Evolutionary conservation across 2,888 invertebrate species (phyloP).

Genomic region (Zygogramma bicolorata): DNA sequence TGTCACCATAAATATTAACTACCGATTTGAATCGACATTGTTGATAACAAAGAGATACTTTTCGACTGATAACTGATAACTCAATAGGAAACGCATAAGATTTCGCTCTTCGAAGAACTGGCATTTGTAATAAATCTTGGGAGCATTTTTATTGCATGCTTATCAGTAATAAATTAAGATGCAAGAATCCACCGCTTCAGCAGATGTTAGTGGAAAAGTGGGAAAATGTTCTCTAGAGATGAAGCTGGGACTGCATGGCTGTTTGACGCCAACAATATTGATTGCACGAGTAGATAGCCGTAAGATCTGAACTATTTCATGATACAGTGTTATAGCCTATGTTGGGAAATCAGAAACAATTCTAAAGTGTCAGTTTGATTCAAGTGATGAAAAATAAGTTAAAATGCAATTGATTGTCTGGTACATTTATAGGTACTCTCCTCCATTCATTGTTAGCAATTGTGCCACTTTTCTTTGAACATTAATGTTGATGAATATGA

Average conservation of each 20-base stretch:
- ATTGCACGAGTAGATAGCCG: not conserved
- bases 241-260: not conserved
- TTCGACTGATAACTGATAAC: not conserved
- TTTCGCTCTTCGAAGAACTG: not conserved
- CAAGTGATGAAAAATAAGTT: too few relatives aligned
- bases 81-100: not conserved
- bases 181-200: not conserved
- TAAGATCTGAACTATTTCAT: too few relatives aligned
- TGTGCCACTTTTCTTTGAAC: too few relatives aligned
- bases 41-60: not conserved
- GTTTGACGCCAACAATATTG: conserved; percentile 18
- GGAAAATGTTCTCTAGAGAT: not conserved
- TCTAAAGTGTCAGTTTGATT: too few relatives aligned
- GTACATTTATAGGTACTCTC: too few relatives aligned
- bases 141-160: not conserved
- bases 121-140: not conserved
- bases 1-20: not conserved
- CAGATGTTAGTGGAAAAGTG: conserved; percentile 7
- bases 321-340: too few relatives aligned
- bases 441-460: too few relatives aligned
- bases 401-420: too few relatives aligned
- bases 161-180: not conserved
- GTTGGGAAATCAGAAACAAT: too few relatives aligned
- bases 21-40: not conserved
- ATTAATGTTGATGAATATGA: too few relatives aligned